phyloP scores from a whole-genome alignment of 2,113 vertebrate genomes.

The Xyrauchen texanus region DNA sequence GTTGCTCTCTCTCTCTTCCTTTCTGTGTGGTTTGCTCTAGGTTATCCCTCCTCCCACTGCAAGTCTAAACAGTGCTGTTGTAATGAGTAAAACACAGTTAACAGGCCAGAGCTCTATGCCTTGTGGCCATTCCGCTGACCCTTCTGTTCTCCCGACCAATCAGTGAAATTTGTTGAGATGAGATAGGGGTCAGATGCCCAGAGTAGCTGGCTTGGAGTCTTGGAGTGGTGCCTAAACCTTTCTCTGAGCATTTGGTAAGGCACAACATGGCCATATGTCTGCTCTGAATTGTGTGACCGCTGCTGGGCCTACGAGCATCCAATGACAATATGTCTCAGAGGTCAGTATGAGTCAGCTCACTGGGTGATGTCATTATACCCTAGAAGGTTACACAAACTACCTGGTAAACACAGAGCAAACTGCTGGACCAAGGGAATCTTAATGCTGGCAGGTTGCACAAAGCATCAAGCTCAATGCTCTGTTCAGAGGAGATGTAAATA shows the following conservation, averaged over 20 bases:
- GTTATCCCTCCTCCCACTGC: constrained; percentile 7
- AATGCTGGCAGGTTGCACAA: not conserved
- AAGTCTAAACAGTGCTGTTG: constrained; percentile 19
- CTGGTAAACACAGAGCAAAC: not conserved
- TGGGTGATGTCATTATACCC: constrained; percentile 26
- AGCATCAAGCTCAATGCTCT: not conserved
- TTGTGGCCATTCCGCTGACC: constrained; percentile 24
- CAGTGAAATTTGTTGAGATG: constrained; percentile 35
- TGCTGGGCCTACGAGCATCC: constrained; percentile 19
- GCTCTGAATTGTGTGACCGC: constrained; percentile 40
- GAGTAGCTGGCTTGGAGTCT: constrained; percentile 42
- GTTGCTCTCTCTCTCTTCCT: constrained; percentile 24
- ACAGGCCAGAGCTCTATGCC: constrained; percentile 30
- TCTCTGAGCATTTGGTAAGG: constrained; percentile 46
- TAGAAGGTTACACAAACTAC: constrained; percentile 26
- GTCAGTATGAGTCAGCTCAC: constrained; percentile 31
- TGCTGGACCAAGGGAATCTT: not conserved
- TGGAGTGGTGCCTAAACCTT: constrained; percentile 51
- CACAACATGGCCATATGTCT: constrained; percentile 52
- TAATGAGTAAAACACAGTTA: constrained; percentile 45
- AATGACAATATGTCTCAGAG: constrained; percentile 40
- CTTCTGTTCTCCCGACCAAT: constrained; percentile 42
- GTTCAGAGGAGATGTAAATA: not conserved
- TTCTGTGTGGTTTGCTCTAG: constrained; percentile 31
- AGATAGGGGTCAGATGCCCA: constrained; percentile 34